Conservation (phyloP, 2,888 invertebrate species). For the Pollenia griseotomentosa region DNA sequence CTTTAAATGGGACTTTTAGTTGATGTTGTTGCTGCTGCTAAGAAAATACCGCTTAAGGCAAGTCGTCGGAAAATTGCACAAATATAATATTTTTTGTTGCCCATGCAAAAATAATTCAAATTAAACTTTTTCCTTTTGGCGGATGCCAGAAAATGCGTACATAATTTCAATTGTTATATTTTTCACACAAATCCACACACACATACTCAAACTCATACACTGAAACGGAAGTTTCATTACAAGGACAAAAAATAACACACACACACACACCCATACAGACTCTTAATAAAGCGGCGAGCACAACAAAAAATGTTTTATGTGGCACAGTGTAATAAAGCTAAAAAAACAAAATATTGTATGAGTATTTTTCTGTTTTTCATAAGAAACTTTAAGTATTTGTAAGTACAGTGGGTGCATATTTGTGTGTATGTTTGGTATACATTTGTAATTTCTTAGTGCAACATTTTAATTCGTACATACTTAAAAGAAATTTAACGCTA, state of each 20-base stretch:
- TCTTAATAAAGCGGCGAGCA: slow-evolving; percentile 29
- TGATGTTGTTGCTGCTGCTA: slow-evolving; percentile 25
- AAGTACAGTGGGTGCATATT: not conserved
- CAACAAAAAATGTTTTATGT: slow-evolving; percentile 31
- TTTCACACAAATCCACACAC: slow-evolving; percentile 24
- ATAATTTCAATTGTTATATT: slow-evolving; percentile 72
- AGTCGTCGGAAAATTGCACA: slow-evolving; percentile 69
- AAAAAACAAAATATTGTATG: not conserved
- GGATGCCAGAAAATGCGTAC: slow-evolving; percentile 72
- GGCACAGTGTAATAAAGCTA: slow-evolving; percentile 1
- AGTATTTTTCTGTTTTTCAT: slow-evolving; percentile 5
- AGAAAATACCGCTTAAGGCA: slow-evolving; percentile 63
- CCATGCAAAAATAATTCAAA: slow-evolving; percentile 73
- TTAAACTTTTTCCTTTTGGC: slow-evolving; percentile 73
- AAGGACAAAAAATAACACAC: slow-evolving; percentile 21
- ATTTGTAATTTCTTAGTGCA: slow-evolving; percentile 31
- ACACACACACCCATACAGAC: not conserved
- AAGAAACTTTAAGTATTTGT: slow-evolving; percentile 26
- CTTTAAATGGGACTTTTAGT: slow-evolving; percentile 49
- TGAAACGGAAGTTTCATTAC: slow-evolving; percentile 33
- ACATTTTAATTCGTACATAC: not conserved
- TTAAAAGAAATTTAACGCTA: slow-evolving; percentile 57
- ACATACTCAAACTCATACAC: not conserved
- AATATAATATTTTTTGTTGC: slow-evolving; percentile 48
- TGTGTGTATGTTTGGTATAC: slow-evolving; percentile 12